Conservation (phyloP, 2,888 invertebrate genomes). For the Apamea monoglypha region DNA sequence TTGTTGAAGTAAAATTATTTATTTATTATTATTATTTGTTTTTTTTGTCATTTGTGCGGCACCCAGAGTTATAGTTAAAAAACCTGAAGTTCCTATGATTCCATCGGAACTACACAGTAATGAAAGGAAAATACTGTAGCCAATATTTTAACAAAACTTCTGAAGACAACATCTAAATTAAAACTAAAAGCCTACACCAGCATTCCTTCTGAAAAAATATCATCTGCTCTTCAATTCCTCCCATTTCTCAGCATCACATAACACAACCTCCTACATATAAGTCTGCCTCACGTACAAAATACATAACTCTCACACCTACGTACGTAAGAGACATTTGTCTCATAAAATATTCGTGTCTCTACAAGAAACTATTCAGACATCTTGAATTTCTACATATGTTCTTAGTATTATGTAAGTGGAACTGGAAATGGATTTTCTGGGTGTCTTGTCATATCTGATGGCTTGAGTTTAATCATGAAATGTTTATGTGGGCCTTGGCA, state of each 20-base stretch:
- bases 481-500: not conserved
- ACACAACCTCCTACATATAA: not conserved
- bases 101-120: not conserved
- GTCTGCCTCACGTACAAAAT: constrained; percentile 45
- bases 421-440: constrained; percentile 21
- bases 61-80: too few relatives aligned
- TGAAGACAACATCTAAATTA: not conserved
- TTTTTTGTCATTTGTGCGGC: too few relatives aligned
- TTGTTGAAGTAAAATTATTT: too few relatives aligned
- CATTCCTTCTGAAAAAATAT: not conserved
- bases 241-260: constrained; percentile 1
- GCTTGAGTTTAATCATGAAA: not conserved
- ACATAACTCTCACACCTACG: constrained; percentile 45
- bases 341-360: constrained; percentile 63
- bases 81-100: too few relatives aligned
- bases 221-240: not conserved
- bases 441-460: constrained; percentile 8
- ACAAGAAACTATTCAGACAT: constrained; percentile 50
- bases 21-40: too few relatives aligned
- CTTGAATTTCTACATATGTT: constrained; percentile 52
- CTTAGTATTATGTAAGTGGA: constrained; percentile 13
- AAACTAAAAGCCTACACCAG: not conserved
- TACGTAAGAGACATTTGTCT: constrained; percentile 54
- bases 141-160: not conserved
- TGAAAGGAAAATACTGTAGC: not conserved